Evolutionary conservation across 2,797 vertebrate species (phyloP), one percentile per base, ranked within the genome.

Genomic region (Aulostomus chinensis): DNA sequence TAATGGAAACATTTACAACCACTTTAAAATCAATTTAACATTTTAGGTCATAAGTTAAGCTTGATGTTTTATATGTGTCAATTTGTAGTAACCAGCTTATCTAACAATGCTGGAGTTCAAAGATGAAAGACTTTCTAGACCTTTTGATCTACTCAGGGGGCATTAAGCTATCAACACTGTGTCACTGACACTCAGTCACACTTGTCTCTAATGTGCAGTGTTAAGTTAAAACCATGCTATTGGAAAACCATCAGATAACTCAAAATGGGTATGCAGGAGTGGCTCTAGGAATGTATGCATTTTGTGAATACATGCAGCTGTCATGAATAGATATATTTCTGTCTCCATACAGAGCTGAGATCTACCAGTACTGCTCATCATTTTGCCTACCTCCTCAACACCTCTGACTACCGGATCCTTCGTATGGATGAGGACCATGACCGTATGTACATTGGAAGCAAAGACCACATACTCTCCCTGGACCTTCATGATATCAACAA

Each of bases 401-500:
- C 95, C 0, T 93, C 94, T 0, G 96, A 98, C 82, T 99, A 95
- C 81, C 91, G 94, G 24, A 98, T 99, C 85, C 87, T 99, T 62
- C 92, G 98, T 25, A 98, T 98, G 91, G 97, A 98, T 4, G 96
- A 99, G 70, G 97, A 99, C 88, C 94, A 98, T 0, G 97, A 99
- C 83, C 95, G 96, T 41, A 97, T 98, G 96, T 99, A 98, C 0
- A 92, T 98, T 64, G 97, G 96, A 69, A 96, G 94, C 92, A 98
- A 98, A 86, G 96, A 98, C 86, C 96, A 96, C 10, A 90, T 98
- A 78, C 90, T 99, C 43, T 98, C 97, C 0, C 83, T 99, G 84
- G 96, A 98, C 76, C 93, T 99, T 17, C 96, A 98, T 1, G 95
- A 99, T 87, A 96, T 99, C 92, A 98, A 98, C 91, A 93, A 94